Evolutionary conservation across 2,888 invertebrate species (phyloP).

Genomic region (Agriopis marginaria): DNA sequence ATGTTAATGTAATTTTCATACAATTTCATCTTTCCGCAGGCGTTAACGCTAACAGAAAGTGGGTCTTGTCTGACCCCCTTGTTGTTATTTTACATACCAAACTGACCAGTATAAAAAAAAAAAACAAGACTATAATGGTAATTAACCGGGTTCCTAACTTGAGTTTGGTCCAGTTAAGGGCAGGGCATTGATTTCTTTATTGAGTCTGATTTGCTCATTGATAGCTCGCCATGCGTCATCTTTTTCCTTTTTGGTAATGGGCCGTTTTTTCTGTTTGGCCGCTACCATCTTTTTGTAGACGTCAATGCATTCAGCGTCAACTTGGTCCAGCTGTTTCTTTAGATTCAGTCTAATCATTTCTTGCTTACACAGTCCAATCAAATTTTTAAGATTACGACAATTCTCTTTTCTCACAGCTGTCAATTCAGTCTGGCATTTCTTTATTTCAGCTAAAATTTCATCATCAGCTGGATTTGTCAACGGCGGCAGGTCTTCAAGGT

Average conservation of each 20-base stretch:
- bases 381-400: slow-evolving; percentile 89
- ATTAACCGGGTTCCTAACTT: slow-evolving; percentile 57
- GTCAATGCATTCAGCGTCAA: slow-evolving; percentile 93
- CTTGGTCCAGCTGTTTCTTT: slow-evolving; percentile 90
- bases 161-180: slow-evolving; percentile 82
- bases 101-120: background rate
- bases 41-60: too few species aligned
- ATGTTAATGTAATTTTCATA: too few species aligned
- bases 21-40: too few species aligned
- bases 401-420: slow-evolving; percentile 93
- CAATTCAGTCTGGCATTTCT: slow-evolving; percentile 94
- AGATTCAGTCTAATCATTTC: slow-evolving; percentile 93
- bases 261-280: slow-evolving; percentile 93
- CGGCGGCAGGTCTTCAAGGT: slow-evolving; percentile 89
- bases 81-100: background rate
- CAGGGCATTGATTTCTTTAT: slow-evolving; percentile 82
- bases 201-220: slow-evolving; percentile 88
- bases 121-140: background rate
- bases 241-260: slow-evolving; percentile 92
- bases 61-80: too few species aligned
- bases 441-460: slow-evolving; percentile 95
- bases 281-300: slow-evolving; percentile 93
- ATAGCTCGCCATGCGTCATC: slow-evolving; percentile 92
- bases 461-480: slow-evolving; percentile 90
- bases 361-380: slow-evolving; percentile 90